Evolutionary conservation across 2,113 vertebrate species (phyloP).

Genomic region (Microtus pennsylvanicus): DNA sequence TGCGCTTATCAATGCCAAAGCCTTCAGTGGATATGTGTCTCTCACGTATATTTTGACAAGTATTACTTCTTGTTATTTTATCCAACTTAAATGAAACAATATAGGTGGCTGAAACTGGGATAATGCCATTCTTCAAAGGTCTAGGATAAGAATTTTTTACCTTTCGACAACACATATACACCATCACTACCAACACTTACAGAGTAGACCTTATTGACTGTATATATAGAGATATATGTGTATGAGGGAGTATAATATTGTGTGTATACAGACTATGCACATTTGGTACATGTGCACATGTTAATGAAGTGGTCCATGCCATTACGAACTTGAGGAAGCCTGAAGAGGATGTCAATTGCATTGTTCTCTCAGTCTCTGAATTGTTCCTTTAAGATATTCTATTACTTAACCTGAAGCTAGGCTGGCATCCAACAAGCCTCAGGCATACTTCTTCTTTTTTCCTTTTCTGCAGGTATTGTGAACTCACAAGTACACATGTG

Average conservation of each 20-base stretch:
- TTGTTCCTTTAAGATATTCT: not conserved
- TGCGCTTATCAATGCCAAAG: not conserved
- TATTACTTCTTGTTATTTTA: not conserved
- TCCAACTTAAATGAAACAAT: not conserved
- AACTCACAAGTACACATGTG: not conserved
- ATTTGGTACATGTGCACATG: not conserved
- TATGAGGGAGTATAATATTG: not conserved
- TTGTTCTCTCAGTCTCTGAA: not conserved
- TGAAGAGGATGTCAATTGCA: no score
- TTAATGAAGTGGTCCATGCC: not conserved
- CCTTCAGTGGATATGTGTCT: not conserved
- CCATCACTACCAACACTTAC: not conserved
- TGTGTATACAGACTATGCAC: not conserved
- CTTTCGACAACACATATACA: no score
- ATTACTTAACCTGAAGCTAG: not conserved
- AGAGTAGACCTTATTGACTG: not conserved
- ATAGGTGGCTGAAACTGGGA: no score
- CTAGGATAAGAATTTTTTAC: no score
- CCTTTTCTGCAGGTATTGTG: not conserved
- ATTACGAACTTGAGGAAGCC: not conserved
- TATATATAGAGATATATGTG: not conserved
- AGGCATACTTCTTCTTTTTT: not conserved
- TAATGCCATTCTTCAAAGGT: not conserved
- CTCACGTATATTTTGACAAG: not conserved
- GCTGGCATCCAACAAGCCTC: not conserved